Percentiles rank a stretch among this genome's conserved stretches.
Conservation (phyloP, 1,140 invertebrate genomes). For the Hestina assimilis region DNA sequence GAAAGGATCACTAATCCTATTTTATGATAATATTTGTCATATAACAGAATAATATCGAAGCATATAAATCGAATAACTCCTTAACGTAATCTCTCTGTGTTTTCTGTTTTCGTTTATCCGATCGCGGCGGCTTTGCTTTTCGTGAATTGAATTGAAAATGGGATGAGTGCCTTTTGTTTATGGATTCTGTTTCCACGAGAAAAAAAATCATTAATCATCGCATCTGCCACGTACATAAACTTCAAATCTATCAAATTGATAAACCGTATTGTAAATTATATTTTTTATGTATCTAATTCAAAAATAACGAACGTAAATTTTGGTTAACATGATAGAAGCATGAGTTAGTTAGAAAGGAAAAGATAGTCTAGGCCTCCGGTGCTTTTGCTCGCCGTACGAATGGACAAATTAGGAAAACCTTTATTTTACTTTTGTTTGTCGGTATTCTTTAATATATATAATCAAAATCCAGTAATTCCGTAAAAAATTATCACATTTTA, state of each 20-base stretch:
- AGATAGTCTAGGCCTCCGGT: no score
- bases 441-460: no score
- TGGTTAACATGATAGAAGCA: no score
- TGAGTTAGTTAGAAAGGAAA: no score
- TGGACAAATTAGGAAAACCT: no score
- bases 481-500: no score
- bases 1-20: conserved; percentile 1
- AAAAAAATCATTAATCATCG: conserved; percentile 42
- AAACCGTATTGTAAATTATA: conserved; percentile 3
- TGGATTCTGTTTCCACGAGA: conserved; percentile 39
- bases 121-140: conserved; percentile 42
- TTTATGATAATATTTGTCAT: conserved; percentile 7
- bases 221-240: conserved; percentile 12
- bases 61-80: conserved; percentile 37
- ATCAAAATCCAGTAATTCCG: no score
- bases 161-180: conserved; percentile 51
- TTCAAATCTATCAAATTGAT: conserved; percentile 21
- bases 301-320: no score
- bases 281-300: no score
- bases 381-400: no score
- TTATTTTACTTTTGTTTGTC: no score
- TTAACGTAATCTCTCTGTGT: conserved; percentile 46
- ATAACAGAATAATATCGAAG: conserved; percentile 15
- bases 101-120: conserved; percentile 35
- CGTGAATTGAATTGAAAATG: conserved; percentile 55